A percentile compares a stretch with the other conserved stretches of the same genome.
Conservation (phyloP, 2,888 invertebrate species). For the Lamellibrachia satsuma region DNA sequence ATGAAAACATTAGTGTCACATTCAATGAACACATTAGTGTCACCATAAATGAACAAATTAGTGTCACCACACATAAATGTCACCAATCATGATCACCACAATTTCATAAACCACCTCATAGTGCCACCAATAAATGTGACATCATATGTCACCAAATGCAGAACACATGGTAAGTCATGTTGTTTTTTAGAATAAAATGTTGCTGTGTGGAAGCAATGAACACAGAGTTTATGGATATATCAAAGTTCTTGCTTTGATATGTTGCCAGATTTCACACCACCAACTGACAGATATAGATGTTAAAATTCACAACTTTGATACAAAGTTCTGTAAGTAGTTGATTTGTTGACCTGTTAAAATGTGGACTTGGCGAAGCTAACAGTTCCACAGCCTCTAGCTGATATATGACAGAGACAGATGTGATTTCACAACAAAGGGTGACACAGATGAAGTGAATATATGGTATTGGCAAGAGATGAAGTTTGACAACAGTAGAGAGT, state of each 20-base stretch:
- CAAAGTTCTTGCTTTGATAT: not conserved
- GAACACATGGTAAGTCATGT: too few species aligned
- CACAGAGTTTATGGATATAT: not conserved
- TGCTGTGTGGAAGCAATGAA: not conserved
- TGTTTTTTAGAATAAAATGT: too few species aligned
- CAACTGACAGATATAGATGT: not conserved
- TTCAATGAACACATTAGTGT: not conserved
- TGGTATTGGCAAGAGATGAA: not conserved
- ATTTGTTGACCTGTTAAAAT: not conserved
- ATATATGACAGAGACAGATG: not conserved
- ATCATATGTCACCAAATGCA: not conserved
- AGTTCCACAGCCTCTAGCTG: not conserved
- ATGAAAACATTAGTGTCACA: not conserved
- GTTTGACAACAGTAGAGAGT: not conserved
- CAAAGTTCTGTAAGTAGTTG: not conserved
- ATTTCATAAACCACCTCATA: too few species aligned
- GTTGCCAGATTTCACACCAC: not conserved
- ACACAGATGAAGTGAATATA: not conserved
- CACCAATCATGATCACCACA: too few species aligned
- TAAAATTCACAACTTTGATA: not conserved
- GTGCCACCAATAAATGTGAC: not conserved
- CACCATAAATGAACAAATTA: not conserved
- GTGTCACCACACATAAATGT: not conserved
- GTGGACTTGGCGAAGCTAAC: not conserved
- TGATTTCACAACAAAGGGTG: not conserved